Evolutionary conservation across 2,113 vertebrate species (phyloP).

Genomic region (Oryzias curvinotus): DNA sequence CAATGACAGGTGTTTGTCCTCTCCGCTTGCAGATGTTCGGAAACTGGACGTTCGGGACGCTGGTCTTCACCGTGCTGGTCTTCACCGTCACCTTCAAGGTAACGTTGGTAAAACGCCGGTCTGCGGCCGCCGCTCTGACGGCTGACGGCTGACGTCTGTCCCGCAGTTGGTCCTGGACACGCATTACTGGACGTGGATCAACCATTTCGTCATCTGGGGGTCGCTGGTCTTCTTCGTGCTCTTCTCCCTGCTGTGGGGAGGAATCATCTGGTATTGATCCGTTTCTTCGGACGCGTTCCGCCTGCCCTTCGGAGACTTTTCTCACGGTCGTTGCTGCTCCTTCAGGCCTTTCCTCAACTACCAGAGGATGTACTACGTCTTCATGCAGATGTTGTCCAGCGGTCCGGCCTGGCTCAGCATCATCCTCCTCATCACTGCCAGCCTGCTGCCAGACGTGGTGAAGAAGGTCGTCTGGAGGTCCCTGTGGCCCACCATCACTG

Average conservation of each 20-base stretch:
- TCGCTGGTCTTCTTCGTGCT: conserved; percentile 93
- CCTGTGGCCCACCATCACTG: conserved; percentile 92
- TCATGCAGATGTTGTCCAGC: conserved; percentile 96
- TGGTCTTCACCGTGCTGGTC: conserved; percentile 94
- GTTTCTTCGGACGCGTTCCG: too few species aligned
- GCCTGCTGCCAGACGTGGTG: conserved; percentile 92
- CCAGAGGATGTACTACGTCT: conserved; percentile 98
- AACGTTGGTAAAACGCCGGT: conserved; percentile 16
- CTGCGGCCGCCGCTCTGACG: background rate
- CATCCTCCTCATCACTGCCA: conserved; percentile 86
- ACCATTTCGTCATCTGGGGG: conserved; percentile 98
- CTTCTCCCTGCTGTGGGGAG: conserved; percentile 98
- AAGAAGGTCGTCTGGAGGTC: conserved; percentile 91
- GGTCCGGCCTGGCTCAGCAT: conserved; percentile 96
- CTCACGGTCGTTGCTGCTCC: background rate
- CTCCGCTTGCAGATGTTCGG: conserved; percentile 88
- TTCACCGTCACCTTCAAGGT: conserved; percentile 98
- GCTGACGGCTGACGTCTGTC: conserved; percentile 13
- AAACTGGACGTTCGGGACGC: conserved; percentile 96
- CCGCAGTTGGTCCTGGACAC: conserved; percentile 93
- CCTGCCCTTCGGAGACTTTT: background rate
- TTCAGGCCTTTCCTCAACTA: conserved; percentile 97
- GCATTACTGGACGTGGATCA: conserved; percentile 99
- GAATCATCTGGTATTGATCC: conserved; percentile 87
- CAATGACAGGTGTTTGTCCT: background rate